Conservation (phyloP, 2,888 invertebrate genomes). For the Hyposoter didymator region DNA sequence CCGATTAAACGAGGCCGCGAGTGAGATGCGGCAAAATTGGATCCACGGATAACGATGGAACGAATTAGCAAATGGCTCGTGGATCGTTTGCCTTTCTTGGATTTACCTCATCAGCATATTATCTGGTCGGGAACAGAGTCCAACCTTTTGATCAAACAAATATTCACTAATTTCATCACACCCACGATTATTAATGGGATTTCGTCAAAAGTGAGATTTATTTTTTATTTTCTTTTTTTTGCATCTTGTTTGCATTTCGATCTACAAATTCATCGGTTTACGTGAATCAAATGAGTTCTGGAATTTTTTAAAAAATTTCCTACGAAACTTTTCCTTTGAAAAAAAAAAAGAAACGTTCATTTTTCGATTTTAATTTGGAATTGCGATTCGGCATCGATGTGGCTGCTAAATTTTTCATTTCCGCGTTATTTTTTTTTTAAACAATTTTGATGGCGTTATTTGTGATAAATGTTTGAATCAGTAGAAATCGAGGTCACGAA, state of each 20-base stretch:
- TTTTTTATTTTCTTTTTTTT: neutral
- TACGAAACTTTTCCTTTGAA: neutral
- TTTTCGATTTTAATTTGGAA: too few species aligned
- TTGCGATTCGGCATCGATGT: too few species aligned
- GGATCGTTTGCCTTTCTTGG: constrained; percentile 64
- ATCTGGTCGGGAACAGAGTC: constrained; percentile 13
- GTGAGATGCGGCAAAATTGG: constrained; percentile 65
- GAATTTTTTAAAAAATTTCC: neutral
- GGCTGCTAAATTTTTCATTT: neutral
- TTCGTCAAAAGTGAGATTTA: neutral
- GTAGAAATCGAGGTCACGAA: neutral
- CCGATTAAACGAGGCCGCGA: constrained; percentile 68
- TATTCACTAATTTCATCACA: constrained; percentile 7
- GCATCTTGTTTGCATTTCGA: too few species aligned
- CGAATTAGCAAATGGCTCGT: constrained; percentile 70
- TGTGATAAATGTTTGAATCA: neutral
- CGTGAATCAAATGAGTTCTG: too few species aligned
- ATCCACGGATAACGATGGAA: constrained; percentile 69
- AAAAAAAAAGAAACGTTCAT: neutral
- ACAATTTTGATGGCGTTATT: neutral
- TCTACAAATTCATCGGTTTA: constrained; percentile 1
- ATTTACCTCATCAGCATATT: constrained; percentile 57
- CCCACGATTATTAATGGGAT: constrained; percentile 5
- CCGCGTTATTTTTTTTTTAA: neutral
- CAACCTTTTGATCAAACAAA: constrained; percentile 38